phyloP scores from a whole-genome alignment of 2,797 vertebrate genomes.

The Podargus strigoides region DNA sequence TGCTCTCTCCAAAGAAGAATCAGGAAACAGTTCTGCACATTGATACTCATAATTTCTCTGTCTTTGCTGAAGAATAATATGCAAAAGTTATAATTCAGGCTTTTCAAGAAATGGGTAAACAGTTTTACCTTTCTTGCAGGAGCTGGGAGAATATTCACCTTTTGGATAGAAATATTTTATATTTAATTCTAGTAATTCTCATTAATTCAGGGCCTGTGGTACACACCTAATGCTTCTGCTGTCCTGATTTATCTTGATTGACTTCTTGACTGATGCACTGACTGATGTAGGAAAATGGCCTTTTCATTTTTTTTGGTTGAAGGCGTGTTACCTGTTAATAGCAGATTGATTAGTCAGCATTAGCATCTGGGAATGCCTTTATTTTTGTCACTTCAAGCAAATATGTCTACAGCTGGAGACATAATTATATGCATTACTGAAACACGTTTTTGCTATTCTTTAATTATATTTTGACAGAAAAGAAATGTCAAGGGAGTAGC shows the following conservation, averaged over 20 bases:
- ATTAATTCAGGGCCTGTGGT: neutral
- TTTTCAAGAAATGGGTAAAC: neutral
- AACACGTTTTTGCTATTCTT: conserved; percentile 24
- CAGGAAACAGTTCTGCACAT: neutral
- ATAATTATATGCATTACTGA: conserved; percentile 47
- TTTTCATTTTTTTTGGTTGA: neutral
- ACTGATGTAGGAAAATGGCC: neutral
- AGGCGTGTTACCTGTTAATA: neutral
- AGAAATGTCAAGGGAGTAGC: conserved; percentile 39
- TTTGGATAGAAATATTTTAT: neutral
- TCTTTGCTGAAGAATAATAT: neutral
- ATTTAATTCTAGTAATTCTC: neutral
- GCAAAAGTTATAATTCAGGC: neutral
- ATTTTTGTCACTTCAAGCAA: conserved; percentile 40
- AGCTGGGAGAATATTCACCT: neutral
- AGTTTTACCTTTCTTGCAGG: neutral
- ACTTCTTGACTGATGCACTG: neutral
- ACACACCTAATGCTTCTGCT: neutral
- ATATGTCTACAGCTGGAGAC: conserved; percentile 20
- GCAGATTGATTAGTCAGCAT: conserved; percentile 13
- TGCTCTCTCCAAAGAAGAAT: neutral
- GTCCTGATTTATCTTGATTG: neutral
- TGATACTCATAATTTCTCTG: accelerated
- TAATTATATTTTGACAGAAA: conserved; percentile 62
- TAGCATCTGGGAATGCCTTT: conserved; percentile 1